phyloP scores from a whole-genome alignment of 2,797 vertebrate species.

The Periparus ater region DNA sequence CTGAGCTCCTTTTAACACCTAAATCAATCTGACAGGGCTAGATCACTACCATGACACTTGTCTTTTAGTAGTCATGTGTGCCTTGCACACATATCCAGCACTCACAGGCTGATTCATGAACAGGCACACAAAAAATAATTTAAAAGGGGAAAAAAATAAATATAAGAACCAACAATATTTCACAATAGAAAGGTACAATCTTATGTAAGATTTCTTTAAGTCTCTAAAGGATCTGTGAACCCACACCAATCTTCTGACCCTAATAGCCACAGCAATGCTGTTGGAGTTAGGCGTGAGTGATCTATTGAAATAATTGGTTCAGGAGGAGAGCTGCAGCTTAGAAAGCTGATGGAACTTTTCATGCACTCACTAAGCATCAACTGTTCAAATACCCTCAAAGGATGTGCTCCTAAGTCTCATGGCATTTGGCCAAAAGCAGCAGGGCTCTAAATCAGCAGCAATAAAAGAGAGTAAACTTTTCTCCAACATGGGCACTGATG shows the following conservation, averaged over 20 bases:
- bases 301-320: background rate
- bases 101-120: accelerated
- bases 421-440: slow-evolving; percentile 61
- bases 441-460: slow-evolving; percentile 69
- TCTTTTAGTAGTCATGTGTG: background rate
- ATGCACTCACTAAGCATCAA: slow-evolving; percentile 25
- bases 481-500: slow-evolving; percentile 29
- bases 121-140: background rate
- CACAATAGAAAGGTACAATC: background rate
- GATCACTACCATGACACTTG: accelerated
- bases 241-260: background rate
- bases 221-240: background rate
- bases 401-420: slow-evolving; percentile 27
- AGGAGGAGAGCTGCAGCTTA: background rate
- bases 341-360: slow-evolving; percentile 42
- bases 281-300: background rate
- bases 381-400: slow-evolving; percentile 52
- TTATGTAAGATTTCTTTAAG: background rate
- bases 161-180: accelerated
- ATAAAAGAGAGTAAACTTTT: slow-evolving; percentile 50
- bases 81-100: accelerated
- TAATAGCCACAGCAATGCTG: background rate
- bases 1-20: background rate
- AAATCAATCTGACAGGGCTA: background rate
- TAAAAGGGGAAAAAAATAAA: background rate